phyloP scores from a whole-genome alignment of 2,797 vertebrate species.

The Buceros bicornis region DNA sequence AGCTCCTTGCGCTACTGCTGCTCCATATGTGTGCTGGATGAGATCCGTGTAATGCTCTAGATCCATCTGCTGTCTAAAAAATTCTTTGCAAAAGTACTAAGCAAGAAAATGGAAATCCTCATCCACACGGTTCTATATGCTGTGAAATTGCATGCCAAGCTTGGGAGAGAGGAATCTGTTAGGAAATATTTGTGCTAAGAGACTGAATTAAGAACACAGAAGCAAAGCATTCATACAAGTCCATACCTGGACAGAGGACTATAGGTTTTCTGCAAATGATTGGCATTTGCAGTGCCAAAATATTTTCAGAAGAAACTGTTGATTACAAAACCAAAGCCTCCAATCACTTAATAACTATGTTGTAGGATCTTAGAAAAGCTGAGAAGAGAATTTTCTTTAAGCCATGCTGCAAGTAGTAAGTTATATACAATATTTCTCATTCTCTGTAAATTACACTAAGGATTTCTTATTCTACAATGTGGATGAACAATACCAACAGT shows the following conservation, averaged over 20 bases:
- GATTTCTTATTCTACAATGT: constrained; percentile 11
- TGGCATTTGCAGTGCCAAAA: neutral
- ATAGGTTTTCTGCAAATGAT: neutral
- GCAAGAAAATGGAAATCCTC: neutral
- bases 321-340: constrained; percentile 8
- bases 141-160: neutral
- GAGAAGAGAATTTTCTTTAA: constrained; percentile 29
- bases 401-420: neutral
- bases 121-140: neutral
- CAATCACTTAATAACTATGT: constrained; percentile 6
- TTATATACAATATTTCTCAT: constrained; percentile 53
- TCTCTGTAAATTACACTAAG: constrained; percentile 23
- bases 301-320: neutral
- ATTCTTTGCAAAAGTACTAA: neutral
- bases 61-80: constrained; percentile 33
- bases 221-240: neutral
- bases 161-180: neutral
- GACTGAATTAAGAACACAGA: neutral
- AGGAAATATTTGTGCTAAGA: neutral
- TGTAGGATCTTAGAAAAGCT: constrained; percentile 6
- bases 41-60: neutral
- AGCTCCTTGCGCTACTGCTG: neutral
- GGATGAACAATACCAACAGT: constrained; percentile 47
- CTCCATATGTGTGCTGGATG: neutral
- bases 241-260: neutral